phyloP scores from a whole-genome alignment of 2,888 invertebrate genomes.

The Ochlodes sylvanus region DNA sequence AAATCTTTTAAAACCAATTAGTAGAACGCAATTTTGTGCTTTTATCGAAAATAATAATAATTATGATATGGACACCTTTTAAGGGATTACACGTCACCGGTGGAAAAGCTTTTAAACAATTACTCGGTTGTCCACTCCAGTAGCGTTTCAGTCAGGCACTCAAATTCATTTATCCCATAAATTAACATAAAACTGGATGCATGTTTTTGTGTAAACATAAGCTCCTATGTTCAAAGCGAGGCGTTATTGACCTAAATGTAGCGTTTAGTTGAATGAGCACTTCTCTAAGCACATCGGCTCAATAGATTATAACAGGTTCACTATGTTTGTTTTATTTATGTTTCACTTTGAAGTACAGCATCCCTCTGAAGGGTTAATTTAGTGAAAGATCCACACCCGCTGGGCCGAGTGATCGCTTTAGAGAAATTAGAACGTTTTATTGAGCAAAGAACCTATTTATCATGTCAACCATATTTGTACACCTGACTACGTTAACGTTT shows the following conservation, averaged over 20 bases:
- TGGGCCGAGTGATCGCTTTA: constrained; percentile 75
- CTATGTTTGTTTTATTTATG: constrained; percentile 66
- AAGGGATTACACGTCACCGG: constrained; percentile 55
- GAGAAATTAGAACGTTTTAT: constrained; percentile 79
- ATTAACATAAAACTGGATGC: constrained; percentile 23
- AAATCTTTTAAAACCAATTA: constrained; percentile 13
- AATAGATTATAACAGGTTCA: constrained; percentile 53
- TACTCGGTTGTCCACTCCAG: constrained; percentile 61
- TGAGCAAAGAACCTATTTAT: constrained; percentile 74
- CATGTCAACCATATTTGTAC: constrained; percentile 41
- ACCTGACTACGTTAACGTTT: constrained; percentile 10
- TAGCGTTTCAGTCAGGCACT: constrained; percentile 54
- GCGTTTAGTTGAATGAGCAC: constrained; percentile 47
- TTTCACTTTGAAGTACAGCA: constrained; percentile 76
- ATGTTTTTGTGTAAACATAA: constrained; percentile 18
- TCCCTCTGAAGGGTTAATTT: constrained; percentile 78
- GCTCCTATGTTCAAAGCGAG: neutral
- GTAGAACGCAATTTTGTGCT: constrained; percentile 3
- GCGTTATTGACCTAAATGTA: constrained; percentile 45
- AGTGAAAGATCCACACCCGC: constrained; percentile 76
- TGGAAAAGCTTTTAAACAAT: constrained; percentile 77
- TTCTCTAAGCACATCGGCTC: constrained; percentile 49
- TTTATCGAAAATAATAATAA: constrained; percentile 32
- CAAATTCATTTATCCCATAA: constrained; percentile 52
- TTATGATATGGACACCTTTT: constrained; percentile 26